These are phyloP conservation scores for Thereva unica DNA, from an alignment of 2,888 invertebrate species.

Conservation along the genomic window DNA sequence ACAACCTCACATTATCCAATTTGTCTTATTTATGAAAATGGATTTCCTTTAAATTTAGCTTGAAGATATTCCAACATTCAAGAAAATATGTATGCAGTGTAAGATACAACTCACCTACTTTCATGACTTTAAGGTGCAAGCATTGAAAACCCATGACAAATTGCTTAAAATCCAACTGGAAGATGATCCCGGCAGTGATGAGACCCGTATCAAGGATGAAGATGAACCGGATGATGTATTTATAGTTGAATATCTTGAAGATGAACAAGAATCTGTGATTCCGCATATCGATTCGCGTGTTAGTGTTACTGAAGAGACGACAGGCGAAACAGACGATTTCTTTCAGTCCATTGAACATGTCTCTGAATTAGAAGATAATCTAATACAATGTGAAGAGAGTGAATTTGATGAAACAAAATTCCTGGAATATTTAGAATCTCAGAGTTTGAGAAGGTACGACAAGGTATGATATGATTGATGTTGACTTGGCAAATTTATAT, in stretches of 20 bases:
- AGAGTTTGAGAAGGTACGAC: no score
- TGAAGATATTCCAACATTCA: slow-evolving; percentile 7
- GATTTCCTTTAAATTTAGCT: slow-evolving; percentile 2
- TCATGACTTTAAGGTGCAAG: slow-evolving; percentile 29
- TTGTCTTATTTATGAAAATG: not conserved
- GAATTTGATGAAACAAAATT: no score
- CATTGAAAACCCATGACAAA: slow-evolving; percentile 10
- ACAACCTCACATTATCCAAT: not conserved
- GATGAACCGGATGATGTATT: not conserved
- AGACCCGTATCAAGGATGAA: not conserved
- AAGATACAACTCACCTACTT: slow-evolving; percentile 33
- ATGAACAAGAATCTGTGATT: not conserved
- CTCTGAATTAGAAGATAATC: no score
- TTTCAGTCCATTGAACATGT: not conserved
- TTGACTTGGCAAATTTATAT: not conserved
- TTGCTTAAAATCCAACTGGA: slow-evolving; percentile 7
- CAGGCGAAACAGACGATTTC: not conserved
- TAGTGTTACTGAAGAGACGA: not conserved
- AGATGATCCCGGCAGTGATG: not conserved
- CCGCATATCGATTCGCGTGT: not conserved
- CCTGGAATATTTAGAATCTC: no score
- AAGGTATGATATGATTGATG: not conserved
- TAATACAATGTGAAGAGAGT: no score
- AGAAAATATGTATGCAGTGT: slow-evolving; percentile 28
- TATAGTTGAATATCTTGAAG: slow-evolving; percentile 8